Conservation (phyloP, 2,113 vertebrate species). For the Salvelinus namaycush region DNA sequence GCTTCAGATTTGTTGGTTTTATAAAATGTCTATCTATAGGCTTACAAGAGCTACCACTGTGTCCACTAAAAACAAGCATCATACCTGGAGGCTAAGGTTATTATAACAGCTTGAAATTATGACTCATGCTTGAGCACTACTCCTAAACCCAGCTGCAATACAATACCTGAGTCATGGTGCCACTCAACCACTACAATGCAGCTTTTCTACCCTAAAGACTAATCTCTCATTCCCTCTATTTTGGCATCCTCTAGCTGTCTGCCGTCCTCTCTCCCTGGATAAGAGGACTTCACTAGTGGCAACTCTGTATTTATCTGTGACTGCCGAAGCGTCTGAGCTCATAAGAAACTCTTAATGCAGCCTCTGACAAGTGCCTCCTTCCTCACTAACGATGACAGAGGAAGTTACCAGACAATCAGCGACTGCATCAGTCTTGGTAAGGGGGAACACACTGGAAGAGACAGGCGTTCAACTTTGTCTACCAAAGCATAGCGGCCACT, state of each 20-base stretch:
- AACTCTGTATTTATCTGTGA: slow-evolving; percentile 36
- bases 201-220: neutral
- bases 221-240: neutral
- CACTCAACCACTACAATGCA: neutral
- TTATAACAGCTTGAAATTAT: too few relatives aligned
- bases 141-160: too few relatives aligned
- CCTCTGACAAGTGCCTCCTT: slow-evolving; percentile 64
- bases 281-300: slow-evolving; percentile 31
- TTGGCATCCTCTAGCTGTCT: too few relatives aligned
- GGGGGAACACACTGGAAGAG: slow-evolving; percentile 9
- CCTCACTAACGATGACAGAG: slow-evolving; percentile 73
- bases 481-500: neutral
- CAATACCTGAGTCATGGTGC: too few relatives aligned
- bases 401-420: slow-evolving; percentile 72
- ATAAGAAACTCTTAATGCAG: slow-evolving; percentile 68
- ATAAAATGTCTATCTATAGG: too few relatives aligned
- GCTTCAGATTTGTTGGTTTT: neutral
- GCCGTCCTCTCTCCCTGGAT: slow-evolving; percentile 19
- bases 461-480: neutral
- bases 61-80: too few relatives aligned
- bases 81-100: too few relatives aligned
- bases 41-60: too few relatives aligned
- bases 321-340: slow-evolving; percentile 49
- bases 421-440: slow-evolving; percentile 67
- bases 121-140: too few relatives aligned